Base-by-base conservation (phyloP, 2,888 invertebrate genomes). In the Seira sanloemensis region DNA sequence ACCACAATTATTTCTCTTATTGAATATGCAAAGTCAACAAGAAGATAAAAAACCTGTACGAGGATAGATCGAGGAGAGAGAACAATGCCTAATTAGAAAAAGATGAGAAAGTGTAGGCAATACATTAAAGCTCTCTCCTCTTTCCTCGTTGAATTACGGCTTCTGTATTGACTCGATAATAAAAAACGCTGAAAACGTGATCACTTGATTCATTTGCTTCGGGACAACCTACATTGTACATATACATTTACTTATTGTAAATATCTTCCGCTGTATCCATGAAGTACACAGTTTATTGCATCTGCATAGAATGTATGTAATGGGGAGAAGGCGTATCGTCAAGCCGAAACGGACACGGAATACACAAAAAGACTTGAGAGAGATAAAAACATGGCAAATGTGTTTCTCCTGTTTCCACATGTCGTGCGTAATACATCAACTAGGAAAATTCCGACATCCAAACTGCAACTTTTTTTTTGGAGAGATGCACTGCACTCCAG, bases 331-430 rank as follows among this genome's bases (percentile, higher is more conserved):
- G 16, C 18, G 27, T 0, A 69, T 26, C 19, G 27, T 27, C 9
- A 69, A 26, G 24, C 7, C 37, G 50, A 71, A 27, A 37, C 37
- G 37, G 4, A 21, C 68, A 68, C 27, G 27, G 68, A 68, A 68
- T 68, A 27, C 4, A 66, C 16, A 58, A 12, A 7, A n/a, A 66
- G 16, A n/a, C 26, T 68, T 27, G 9, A 7, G 7, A 66, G 67
- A 23, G 18, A 12, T 66, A 23, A 7, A 66, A 9, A 66, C 9
- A 7, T 7, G 18, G 7, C 71, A 71, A 71, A 71, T 71, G 71
- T 46, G 50, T 46, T 71, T 71, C 46, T 23, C 71, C 23, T 71
- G 71, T 71, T 71, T 46, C 12, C 37, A 71, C 46, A 71, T 5
- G 18, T 23, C 16, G 19, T 67, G 67, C 19, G n/a, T 25, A 23